Evolutionary conservation across 2,888 invertebrate species (phyloP).

Genomic region (Heteropelma amictum): DNA sequence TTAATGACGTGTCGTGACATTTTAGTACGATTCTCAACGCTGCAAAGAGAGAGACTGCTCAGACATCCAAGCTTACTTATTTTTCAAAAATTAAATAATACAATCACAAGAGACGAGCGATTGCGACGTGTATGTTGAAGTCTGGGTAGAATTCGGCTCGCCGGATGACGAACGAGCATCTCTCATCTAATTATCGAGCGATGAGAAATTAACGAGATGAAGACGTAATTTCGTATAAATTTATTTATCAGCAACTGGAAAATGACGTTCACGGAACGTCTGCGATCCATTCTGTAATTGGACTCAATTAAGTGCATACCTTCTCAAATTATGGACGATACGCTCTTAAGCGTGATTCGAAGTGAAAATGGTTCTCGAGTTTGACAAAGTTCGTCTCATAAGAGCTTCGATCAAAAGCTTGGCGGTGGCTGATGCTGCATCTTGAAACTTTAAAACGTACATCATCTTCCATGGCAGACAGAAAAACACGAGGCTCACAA

Average conservation of each 20-base stretch:
- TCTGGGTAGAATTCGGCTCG: no score
- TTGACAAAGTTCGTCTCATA: not conserved
- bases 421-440: not conserved
- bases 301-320: not conserved
- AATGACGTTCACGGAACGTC: not conserved
- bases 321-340: not conserved
- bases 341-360: not conserved
- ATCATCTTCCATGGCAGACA: no score
- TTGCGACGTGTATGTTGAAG: no score
- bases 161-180: no score
- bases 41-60: no score
- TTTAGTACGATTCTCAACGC: no score
- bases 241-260: not conserved
- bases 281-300: not conserved
- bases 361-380: not conserved
- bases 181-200: not conserved
- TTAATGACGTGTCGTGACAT: no score
- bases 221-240: not conserved
- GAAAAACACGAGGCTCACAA: no score
- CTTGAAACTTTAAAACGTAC: constrained; percentile 2
- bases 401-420: constrained; percentile 1
- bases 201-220: not conserved
- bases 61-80: no score
- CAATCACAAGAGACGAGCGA: no score
- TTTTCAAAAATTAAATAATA: no score